Conservation (phyloP, 2,113 vertebrate species). For the Picathartes gymnocephalus region DNA sequence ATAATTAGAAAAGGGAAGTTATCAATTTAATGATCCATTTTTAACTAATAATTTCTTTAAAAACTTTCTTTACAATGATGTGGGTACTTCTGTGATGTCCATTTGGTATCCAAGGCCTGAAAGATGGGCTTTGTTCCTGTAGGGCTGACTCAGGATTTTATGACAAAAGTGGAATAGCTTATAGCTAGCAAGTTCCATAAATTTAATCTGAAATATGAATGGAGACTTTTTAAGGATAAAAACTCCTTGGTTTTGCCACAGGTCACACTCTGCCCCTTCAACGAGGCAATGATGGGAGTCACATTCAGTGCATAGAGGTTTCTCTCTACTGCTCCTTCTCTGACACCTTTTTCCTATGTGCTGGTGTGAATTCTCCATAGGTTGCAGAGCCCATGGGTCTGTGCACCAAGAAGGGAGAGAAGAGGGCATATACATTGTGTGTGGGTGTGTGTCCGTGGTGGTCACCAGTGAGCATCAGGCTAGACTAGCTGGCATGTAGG, state of each 20-base stretch:
- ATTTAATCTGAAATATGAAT: background rate
- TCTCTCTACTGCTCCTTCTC: background rate
- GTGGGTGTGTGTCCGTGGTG: rapidly evolving
- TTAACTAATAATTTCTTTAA: background rate
- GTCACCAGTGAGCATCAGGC: background rate
- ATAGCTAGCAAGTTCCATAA: background rate
- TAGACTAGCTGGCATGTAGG: background rate
- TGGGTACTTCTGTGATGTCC: background rate
- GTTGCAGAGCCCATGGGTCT: background rate
- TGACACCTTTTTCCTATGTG: rapidly evolving
- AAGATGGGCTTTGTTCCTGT: background rate
- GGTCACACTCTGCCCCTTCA: background rate
- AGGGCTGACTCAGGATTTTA: background rate
- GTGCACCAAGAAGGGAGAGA: background rate
- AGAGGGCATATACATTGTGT: no score
- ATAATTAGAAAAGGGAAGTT: background rate
- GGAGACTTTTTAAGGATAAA: background rate
- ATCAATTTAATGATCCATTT: background rate
- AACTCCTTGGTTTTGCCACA: background rate
- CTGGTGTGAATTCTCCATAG: background rate
- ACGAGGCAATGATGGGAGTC: rapidly evolving
- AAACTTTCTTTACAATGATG: background rate
- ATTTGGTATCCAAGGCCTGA: background rate
- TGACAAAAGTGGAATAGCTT: background rate
- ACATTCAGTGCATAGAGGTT: rapidly evolving